Conservation (phyloP, 30 jellyfish, hydroid and myxozoan genomes). For the Cassiopea andromeda region DNA sequence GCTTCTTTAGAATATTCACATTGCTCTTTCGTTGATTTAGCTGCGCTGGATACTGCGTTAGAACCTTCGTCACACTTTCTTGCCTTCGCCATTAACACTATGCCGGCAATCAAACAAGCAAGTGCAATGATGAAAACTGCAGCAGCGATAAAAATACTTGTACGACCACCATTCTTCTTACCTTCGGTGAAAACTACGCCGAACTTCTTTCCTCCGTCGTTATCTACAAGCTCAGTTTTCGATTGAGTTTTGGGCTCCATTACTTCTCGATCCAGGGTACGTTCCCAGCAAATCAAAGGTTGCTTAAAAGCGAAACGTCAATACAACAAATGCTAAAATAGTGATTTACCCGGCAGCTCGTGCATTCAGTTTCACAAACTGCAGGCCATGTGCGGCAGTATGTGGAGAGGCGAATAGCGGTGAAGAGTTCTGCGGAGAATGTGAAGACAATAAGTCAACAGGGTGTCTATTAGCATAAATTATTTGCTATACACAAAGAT, state of each 20-base stretch:
- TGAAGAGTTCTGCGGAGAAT: not conserved
- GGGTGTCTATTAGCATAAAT: not conserved
- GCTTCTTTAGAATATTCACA: constrained; percentile 87
- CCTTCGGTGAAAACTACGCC: constrained; percentile 19
- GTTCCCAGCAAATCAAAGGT: not conserved
- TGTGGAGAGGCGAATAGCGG: too few relatives aligned
- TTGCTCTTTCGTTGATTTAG: constrained; percentile 40
- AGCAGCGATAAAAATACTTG: constrained; percentile 39
- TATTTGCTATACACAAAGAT: too few relatives aligned
- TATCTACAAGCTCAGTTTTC: constrained; percentile 59
- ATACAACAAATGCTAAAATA: too few relatives aligned
- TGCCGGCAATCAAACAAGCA: constrained; percentile 81
- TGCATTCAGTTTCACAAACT: not conserved
- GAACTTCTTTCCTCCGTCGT: constrained; percentile 40
- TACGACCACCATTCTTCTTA: constrained; percentile 19
- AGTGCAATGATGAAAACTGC: constrained; percentile 52
- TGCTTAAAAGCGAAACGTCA: too few relatives aligned
- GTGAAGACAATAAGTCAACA: not conserved
- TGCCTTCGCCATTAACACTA: constrained; percentile 74
- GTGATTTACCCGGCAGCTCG: not conserved
- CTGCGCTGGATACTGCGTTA: constrained; percentile 13
- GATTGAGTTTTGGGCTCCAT: constrained; percentile 22
- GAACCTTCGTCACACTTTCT: constrained; percentile 13
- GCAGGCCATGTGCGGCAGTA: not conserved
- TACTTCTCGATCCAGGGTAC: not conserved